Evolutionary conservation across 2,113 vertebrate genomes (phyloP).

Genomic region (Pseudorectes ferrugineus): DNA sequence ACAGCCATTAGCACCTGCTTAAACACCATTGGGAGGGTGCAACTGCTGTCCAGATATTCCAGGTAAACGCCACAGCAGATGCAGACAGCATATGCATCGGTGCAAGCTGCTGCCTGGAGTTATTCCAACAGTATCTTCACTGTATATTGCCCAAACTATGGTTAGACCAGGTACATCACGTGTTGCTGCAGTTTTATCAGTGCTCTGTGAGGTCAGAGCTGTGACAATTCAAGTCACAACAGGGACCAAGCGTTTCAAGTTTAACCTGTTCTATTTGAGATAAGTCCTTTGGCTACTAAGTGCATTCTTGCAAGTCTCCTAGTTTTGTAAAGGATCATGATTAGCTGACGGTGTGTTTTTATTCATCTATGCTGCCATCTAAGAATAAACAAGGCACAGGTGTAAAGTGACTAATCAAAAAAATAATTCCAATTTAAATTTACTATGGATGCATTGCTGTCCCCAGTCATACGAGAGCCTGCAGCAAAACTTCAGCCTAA

Average conservation of each 20-base stretch:
- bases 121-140: background rate
- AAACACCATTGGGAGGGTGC: accelerated
- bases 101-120: background rate
- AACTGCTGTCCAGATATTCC: background rate
- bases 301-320: background rate
- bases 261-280: background rate
- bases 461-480: background rate
- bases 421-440: background rate
- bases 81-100: background rate
- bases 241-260: background rate
- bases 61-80: background rate
- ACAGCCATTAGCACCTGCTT: background rate
- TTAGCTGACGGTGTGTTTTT: background rate
- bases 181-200: background rate
- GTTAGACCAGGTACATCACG: too few relatives aligned
- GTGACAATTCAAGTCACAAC: background rate
- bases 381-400: background rate
- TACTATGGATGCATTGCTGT: background rate
- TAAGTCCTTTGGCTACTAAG: background rate
- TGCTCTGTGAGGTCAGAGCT: background rate
- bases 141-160: background rate
- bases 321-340: background rate
- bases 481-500: background rate
- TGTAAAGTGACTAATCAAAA: background rate
- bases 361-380: background rate